Base-by-base conservation (phyloP, 92 coral and sea anemone species). In the Plumapathes pennacea region DNA sequence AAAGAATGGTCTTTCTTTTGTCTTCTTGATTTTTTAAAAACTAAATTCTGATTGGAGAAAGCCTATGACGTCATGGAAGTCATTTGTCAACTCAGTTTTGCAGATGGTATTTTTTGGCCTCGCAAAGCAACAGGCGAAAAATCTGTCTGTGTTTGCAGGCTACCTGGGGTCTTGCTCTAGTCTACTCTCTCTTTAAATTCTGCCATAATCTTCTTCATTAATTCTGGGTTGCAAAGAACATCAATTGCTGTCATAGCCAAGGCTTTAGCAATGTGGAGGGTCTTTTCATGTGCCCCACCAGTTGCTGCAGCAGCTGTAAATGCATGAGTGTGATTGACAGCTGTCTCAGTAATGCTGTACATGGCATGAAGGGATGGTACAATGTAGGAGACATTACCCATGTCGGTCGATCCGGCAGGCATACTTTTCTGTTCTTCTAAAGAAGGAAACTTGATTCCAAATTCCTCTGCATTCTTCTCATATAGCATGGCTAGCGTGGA, bases 341-440 rank as follows among this genome's bases (percentile, higher is more conserved):
- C 88, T 29, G 30, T 52, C 10, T 69, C 64, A 11, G 51, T 62
- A 62, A 80, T 85, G 39, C 80, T 39, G 60, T 80, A 85, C 14
- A 74, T 3, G 4, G 81, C 66, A 13, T 85, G 94, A 13, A 66
- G 69, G 4, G 87, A 69, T 10, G 94, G 84, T 3, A 80, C 42
- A 13, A 63, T 31, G 9, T 85, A 58, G 2, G 88, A 85, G 17
- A 85, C 84, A 69, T 85, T 85, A 2, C 88, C 94, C 94, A 85
- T 85, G 29, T 85, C 94, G 38, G 94, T 85, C 14, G 94, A 80
- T 25, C 88, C 94, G n/a, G n/a, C n/a, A n/a, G n/a, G n/a, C n/a
- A n/a, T n/a, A n/a, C n/a, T n/a, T 3, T n/a, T 19, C 50, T 33
- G 55, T 42, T 14, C 56, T 29, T 55, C 59, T 31, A n/a, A 7